These are phyloP conservation scores for Mastomys coucha DNA, from an alignment of 2,113 vertebrate genomes.

Conservation along the genomic window DNA sequence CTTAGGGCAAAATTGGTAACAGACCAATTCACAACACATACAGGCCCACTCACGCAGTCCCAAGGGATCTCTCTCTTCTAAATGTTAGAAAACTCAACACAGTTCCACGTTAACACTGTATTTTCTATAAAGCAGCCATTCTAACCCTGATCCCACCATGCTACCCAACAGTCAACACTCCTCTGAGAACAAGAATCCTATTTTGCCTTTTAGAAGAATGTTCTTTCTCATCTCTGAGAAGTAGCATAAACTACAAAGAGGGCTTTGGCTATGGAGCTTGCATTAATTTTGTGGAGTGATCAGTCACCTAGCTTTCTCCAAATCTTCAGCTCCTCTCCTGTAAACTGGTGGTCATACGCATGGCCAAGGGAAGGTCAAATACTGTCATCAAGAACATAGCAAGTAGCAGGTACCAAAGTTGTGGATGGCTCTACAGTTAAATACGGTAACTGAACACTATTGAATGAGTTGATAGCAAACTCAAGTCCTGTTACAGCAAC, in stretches of 20 bases:
- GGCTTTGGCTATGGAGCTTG: not conserved
- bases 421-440: not conserved
- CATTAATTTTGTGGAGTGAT: not conserved
- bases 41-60: not conserved
- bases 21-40: not conserved
- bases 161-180: not conserved
- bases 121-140: not conserved
- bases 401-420: not conserved
- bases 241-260: not conserved
- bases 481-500: not conserved
- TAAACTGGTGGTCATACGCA: not conserved
- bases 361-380: not conserved
- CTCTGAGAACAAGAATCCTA: not conserved
- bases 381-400: not conserved
- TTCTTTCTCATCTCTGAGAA: not conserved
- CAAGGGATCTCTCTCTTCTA: not conserved
- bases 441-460: not conserved
- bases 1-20: not conserved
- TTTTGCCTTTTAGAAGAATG: not conserved
- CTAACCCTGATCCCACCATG: too few relatives aligned
- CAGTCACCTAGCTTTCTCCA: not conserved
- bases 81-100: not conserved
- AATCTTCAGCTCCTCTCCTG: constrained; percentile 3
- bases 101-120: not conserved
- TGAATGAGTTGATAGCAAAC: constrained; percentile 31